phyloP scores from a whole-genome alignment of 2,113 vertebrate genomes.

The Seriola aureovittata region DNA sequence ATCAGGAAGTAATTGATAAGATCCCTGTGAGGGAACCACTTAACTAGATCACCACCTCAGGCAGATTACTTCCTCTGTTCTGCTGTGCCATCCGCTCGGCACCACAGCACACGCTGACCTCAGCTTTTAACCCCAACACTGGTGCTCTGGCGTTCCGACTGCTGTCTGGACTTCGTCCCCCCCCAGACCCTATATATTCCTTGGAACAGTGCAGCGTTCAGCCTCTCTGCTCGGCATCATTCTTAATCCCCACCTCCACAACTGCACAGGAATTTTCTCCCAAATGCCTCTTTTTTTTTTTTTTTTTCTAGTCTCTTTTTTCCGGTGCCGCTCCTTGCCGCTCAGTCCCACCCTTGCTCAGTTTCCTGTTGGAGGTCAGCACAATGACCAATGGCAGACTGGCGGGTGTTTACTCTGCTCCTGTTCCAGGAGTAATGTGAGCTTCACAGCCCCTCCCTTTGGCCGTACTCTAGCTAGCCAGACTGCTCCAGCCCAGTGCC shows the following conservation, averaged over 20 bases:
- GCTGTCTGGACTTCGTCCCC: constrained; percentile 68
- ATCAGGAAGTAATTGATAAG: constrained; percentile 71
- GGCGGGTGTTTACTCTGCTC: constrained; percentile 77
- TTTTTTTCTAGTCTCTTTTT: constrained; percentile 41
- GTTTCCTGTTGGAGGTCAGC: constrained; percentile 83
- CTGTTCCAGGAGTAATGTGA: constrained; percentile 79
- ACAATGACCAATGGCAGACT: constrained; percentile 77
- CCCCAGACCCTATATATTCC: constrained; percentile 44
- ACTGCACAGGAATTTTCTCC: constrained; percentile 69
- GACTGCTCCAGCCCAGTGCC: constrained; percentile 53
- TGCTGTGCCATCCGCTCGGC: constrained; percentile 9
- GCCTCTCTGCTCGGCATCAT: constrained; percentile 54
- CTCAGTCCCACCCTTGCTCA: constrained; percentile 77
- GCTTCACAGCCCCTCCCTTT: constrained; percentile 71
- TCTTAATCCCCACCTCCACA: constrained; percentile 70
- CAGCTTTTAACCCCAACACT: constrained; percentile 54
- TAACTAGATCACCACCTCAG: constrained; percentile 2
- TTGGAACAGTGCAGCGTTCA: constrained; percentile 26
- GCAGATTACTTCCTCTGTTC: constrained; percentile 62
- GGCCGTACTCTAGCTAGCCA: constrained; percentile 52
- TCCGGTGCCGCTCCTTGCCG: constrained; percentile 74
- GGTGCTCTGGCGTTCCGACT: constrained; percentile 34
- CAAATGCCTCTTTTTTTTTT: constrained; percentile 49
- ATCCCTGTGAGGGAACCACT: constrained; percentile 50
- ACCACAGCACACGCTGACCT: constrained; percentile 36